Base-by-base conservation (phyloP, 2,797 vertebrate genomes). In the Choloepus didactylus region DNA sequence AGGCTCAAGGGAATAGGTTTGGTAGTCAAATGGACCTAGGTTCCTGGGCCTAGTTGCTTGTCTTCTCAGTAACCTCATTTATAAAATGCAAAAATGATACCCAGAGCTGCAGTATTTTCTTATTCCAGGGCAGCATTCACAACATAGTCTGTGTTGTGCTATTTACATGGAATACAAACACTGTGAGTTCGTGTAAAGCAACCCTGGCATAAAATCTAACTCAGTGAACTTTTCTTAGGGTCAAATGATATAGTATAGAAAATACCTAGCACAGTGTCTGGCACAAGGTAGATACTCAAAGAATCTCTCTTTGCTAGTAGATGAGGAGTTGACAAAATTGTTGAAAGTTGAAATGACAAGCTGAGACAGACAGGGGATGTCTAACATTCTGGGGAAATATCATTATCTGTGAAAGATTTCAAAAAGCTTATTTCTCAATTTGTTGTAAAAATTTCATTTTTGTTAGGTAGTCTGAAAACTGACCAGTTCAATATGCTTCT, bases 341-440 rank as follows among this genome's bases (percentile, higher is more conserved):
- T 87, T 85, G 69, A 90, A 96, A 91, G 41, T 41, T 77, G 51
- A 93, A 21, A 82, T 54, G 56, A 87, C 25, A 92, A 88, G 31
- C 67, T 46, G 35, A 93, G 66, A 94, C 15, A 93, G n/a, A 87
- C 10, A 38, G 27, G 15, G 73, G 49, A 75, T n/a, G 27, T 51
- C 67, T 87, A 38, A 84, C 25, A n/a, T 64, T 6, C 11, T 31
- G 5, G 35, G 5, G 7, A 87, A 79, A 91, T 23, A 92, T 64
- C 2, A 38, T 72, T 59, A 70, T 70, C 31, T 73, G 35, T n/a
- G 60, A 94, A 92, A 62, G 9, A 88, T 70, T 92, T 91, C 5
- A 59, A 72, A 31, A 86, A 80, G 10, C 23, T 84, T 75, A 31
- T 3, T 88, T 91, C 21, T 67, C 29, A 56, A 76, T 41, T 93